Percentiles rank a stretch among this genome's conserved stretches.
phyloP scores from a whole-genome alignment of 2,888 invertebrate species.

The Hetaerina titia region DNA sequence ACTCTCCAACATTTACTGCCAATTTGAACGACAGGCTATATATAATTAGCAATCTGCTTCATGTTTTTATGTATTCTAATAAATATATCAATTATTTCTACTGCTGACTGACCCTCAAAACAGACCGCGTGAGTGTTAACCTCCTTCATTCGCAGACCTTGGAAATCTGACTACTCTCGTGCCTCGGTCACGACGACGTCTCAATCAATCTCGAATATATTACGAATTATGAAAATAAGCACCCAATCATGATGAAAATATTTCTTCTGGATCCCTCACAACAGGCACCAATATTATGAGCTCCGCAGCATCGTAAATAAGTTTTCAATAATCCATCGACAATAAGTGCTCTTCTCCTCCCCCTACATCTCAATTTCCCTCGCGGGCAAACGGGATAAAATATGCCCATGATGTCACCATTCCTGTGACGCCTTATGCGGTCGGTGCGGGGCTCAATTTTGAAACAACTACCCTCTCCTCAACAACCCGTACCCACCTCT shows the following conservation, averaged over 20 bases:
- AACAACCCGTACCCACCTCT: not conserved
- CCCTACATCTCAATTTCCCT: not conserved
- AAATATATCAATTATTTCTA: no score
- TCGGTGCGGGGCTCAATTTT: not conserved
- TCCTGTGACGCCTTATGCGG: not conserved
- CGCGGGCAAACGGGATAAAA: constrained; percentile 4
- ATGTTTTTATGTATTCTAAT: not conserved
- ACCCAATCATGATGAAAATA: not conserved
- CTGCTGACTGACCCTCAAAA: no score
- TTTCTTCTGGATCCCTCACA: not conserved
- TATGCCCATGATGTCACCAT: not conserved
- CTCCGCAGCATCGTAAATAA: not conserved
- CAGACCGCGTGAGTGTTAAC: not conserved
- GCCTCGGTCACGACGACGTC: not conserved
- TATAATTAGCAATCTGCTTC: not conserved
- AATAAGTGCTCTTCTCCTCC: not conserved
- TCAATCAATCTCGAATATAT: not conserved
- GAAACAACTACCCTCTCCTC: not conserved
- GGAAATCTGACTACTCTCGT: not conserved
- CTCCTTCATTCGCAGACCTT: not conserved
- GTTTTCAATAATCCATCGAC: not conserved
- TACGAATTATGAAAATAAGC: not conserved
- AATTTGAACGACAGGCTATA: no score
- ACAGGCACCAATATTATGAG: constrained; percentile 4
- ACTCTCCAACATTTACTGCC: no score